Percentiles rank a stretch among this genome's conserved stretches.
These are phyloP conservation scores for Andinoacara biseriatus DNA, from an alignment of 2,113 vertebrate species.

Conservation along the genomic window DNA sequence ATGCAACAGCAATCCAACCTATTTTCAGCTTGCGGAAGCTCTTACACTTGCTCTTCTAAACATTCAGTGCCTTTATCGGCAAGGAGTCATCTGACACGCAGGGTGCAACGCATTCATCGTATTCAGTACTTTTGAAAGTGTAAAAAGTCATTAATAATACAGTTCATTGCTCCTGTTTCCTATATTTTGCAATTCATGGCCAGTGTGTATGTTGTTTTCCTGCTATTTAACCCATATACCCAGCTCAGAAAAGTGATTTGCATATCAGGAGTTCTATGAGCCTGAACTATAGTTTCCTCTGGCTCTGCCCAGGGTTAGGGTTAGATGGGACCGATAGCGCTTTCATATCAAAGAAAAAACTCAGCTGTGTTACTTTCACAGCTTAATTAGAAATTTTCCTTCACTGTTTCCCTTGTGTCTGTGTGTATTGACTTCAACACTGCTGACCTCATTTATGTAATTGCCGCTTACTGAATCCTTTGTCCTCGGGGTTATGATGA, in stretches of 20 bases:
- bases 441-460: not conserved
- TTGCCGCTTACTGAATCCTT: not conserved
- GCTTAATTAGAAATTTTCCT: constrained; percentile 16
- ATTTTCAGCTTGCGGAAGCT: constrained; percentile 47
- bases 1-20: constrained; percentile 51
- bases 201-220: not conserved
- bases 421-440: constrained; percentile 13
- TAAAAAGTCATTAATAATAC: not conserved
- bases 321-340: not conserved
- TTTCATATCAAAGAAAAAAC: not conserved
- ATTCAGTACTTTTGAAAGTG: not conserved
- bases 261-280: not conserved
- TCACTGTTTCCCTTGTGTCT: not conserved
- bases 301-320: not conserved
- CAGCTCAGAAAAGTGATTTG: too few species aligned
- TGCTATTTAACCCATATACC: too few species aligned
- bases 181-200: not conserved
- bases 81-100: not conserved
- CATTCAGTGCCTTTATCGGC: constrained; percentile 4
- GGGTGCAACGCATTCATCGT: not conserved
- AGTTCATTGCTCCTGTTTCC: not conserved
- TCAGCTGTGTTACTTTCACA: not conserved
- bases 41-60: constrained; percentile 37
- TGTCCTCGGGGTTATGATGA: constrained; percentile 28
- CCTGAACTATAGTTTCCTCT: not conserved